Evolutionary conservation across 37 sponge, comb jelly and placozoan genomes (phyloP).

Genomic region (Theonella swinhoei): DNA sequence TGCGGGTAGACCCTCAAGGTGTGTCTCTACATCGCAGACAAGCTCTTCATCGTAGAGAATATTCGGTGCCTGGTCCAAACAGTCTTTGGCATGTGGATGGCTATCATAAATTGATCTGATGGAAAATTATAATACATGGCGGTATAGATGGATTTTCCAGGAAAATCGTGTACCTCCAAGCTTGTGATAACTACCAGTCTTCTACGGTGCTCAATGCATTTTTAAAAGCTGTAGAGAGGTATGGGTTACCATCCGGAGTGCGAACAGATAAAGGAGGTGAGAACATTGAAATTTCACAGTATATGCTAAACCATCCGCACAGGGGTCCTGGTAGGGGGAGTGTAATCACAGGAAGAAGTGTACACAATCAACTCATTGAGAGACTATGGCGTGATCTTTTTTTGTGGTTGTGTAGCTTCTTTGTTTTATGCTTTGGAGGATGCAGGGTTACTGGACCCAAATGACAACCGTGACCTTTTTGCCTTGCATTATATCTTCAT

Average conservation of each 20-base stretch:
- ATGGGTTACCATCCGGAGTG: slow-evolving; percentile 69
- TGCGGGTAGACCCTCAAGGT: no score
- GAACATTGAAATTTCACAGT: slow-evolving; percentile 48
- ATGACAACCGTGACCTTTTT: slow-evolving; percentile 13
- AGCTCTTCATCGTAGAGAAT: background rate
- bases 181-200: slow-evolving; percentile 52
- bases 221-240: slow-evolving; percentile 35
- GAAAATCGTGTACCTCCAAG: slow-evolving; percentile 26
- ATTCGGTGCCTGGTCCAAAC: slow-evolving; percentile 38
- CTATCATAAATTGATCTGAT: slow-evolving; percentile 45
- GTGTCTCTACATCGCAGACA: background rate
- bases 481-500: slow-evolving; percentile 40
- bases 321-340: slow-evolving; percentile 58
- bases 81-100: slow-evolving; percentile 67
- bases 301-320: no score
- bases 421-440: slow-evolving; percentile 55
- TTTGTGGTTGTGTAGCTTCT: slow-evolving; percentile 19
- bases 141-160: slow-evolving; percentile 64
- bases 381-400: slow-evolving; percentile 60
- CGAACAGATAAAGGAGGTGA: slow-evolving; percentile 72
- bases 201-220: slow-evolving; percentile 48
- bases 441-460: background rate
- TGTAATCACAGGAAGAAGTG: slow-evolving; percentile 56
- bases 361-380: slow-evolving; percentile 73
- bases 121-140: slow-evolving; percentile 44